Evolutionary conservation across 1,140 invertebrate genomes (phyloP).

Genomic region (Neoseiulus cucumeris): DNA sequence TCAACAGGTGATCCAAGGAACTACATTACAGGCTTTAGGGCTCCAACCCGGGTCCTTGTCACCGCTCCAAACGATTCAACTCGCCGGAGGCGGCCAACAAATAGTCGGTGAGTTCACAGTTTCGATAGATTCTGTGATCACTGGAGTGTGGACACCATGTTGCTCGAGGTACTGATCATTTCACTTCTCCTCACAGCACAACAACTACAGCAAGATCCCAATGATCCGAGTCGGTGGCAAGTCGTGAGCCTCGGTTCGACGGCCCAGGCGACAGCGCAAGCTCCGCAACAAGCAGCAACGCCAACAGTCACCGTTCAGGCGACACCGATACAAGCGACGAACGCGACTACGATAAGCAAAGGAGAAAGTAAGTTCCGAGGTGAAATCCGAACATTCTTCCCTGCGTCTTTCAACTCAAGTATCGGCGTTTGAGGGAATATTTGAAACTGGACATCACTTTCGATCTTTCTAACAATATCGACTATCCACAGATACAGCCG

Average conservation of each 20-base stretch:
- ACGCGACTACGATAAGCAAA: not conserved
- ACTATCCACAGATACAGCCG: not conserved
- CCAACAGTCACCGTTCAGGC: constrained; percentile 17
- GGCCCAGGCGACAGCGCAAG: constrained; percentile 18
- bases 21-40: constrained; percentile 23
- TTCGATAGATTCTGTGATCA: too few species aligned
- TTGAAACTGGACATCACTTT: too few species aligned
- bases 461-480: too few species aligned
- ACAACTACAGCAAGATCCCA: constrained; percentile 46
- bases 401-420: too few species aligned
- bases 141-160: too few species aligned
- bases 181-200: constrained; percentile 18
- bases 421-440: too few species aligned
- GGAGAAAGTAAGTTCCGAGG: too few species aligned
- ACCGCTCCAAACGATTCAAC: constrained; percentile 24
- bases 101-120: not conserved
- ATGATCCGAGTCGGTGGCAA: constrained; percentile 57
- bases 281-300: constrained; percentile 4
- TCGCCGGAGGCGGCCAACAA: constrained; percentile 24
- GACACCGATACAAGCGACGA: constrained; percentile 7
- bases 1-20: constrained; percentile 23
- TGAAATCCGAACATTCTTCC: too few species aligned
- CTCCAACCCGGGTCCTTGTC: constrained; percentile 23
- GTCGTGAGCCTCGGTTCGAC: constrained; percentile 33
- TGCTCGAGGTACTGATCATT: too few species aligned